Evolutionary conservation across 2,888 invertebrate genomes (phyloP), one percentile per base, ranked within the genome.

Genomic region (Leptinotarsa rubiginosa): DNA sequence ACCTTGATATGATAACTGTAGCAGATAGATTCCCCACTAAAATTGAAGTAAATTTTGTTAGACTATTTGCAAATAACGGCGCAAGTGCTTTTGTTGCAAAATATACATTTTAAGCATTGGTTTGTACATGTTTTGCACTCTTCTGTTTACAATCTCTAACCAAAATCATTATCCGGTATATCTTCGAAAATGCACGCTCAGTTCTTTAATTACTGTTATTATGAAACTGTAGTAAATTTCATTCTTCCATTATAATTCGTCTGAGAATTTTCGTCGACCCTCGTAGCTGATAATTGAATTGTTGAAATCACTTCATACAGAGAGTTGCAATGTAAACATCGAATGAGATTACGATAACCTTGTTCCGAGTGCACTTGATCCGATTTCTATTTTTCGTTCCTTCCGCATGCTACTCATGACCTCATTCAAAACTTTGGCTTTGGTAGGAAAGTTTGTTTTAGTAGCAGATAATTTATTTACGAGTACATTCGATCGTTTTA

Each of bases 341-440:
- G 73, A 75, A 59, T 65, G 65, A 65, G 69, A 72, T 75, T 70
- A 73, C 56, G 49, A 70, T 76, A 78, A 74, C 82, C 81, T 82
- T 82, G 79, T 78, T 78, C 75, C 47, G 54, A 70, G 73, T 81
- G 80, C 79, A 79, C 79, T 80, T 81, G 80, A 81, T 81, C 81
- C 68, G 80, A 81, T 81, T 82, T 80, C 80, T 81, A 81, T 72
- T 77, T 78, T 76, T 75, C 75, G 78, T 78, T 80, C 73, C 76
- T 79, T 81, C 79, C 81, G 77, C 68, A 71, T 75, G 73, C 73
- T 62, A 70, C 56, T 72, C 65, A 59, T 75, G 78, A 79, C 80
- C 81, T 81, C 78, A 81, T 78, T 81, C 76, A 74, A 54, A 47
- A 41, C 62, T 62, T 41, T 31, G 25, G 31, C 31, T 62, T 41